Conservation (phyloP, 2,888 invertebrate species). For the Proisotoma minuta region DNA sequence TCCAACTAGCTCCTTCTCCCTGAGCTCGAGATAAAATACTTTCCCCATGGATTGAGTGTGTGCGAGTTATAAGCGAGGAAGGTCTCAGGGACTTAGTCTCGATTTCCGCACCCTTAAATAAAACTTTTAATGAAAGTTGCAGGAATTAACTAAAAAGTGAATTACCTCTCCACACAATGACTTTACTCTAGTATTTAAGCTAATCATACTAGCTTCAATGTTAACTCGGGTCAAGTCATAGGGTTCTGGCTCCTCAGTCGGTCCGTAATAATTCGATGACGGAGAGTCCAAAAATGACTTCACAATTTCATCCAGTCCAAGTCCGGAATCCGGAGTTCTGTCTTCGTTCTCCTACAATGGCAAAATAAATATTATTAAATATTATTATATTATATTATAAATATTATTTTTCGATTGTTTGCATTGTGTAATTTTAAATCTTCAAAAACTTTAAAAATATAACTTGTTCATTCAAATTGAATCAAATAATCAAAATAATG, state of each 20-base stretch:
- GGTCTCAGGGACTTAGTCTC: conserved; percentile 32
- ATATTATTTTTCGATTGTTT: too few relatives aligned
- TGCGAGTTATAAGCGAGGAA: conserved; percentile 21
- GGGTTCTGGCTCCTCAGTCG: conserved; percentile 76
- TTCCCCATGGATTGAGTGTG: conserved; percentile 21
- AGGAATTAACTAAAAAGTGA: not conserved
- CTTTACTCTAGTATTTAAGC: conserved; percentile 75
- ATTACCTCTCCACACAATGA: conserved; percentile 63
- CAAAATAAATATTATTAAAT: not conserved
- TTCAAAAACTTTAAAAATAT: too few relatives aligned
- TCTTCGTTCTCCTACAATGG: conserved; percentile 38
- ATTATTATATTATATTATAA: too few relatives aligned
- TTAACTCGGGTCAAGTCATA: conserved; percentile 80
- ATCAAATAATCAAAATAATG: not conserved
- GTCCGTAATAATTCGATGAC: conserved; percentile 72
- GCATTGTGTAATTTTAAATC: too few relatives aligned
- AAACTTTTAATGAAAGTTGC: not conserved
- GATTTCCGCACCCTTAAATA: conserved; percentile 54
- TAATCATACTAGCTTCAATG: conserved; percentile 81
- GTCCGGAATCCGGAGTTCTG: conserved; percentile 43
- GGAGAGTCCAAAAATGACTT: conserved; percentile 57
- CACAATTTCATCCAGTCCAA: conserved; percentile 45
- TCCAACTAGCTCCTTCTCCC: conserved; percentile 22
- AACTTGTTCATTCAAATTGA: not conserved
- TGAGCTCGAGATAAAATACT: not conserved